Evolutionary conservation across 2,888 invertebrate species (phyloP), one percentile per base, ranked within the genome.

Genomic region (Idaea dimidiata): DNA sequence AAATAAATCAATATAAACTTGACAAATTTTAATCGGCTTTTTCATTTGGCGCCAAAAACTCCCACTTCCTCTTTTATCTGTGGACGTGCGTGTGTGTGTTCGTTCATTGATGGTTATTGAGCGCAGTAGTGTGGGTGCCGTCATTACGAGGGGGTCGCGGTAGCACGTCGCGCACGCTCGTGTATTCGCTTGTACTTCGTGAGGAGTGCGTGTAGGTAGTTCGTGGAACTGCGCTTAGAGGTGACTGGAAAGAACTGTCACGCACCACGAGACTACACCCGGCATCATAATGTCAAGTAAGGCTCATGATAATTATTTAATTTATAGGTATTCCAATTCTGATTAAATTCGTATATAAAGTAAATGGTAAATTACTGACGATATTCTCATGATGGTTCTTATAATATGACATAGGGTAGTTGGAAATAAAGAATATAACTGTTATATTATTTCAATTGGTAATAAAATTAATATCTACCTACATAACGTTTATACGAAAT

Each of bases 261-360:
- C 84, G 74, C 79, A 79, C 85, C 79, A 79, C 85, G 80, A 85
- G 82, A 82, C 84, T 85, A 88, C 85, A 88, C 83, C 88, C 88
- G 88, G 87, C 88, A 72, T 73, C 83, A 91, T 77, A 86, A 91
- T 91, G 91, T 91, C 91, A 91, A 91, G 91, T 91, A 78, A 91
- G 91, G 74, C 62, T 62, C 17, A 62, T 63, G 60, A 31, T 59
- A 70, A 58, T 66, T 67, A 24, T 24, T 59, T 62, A n/a, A 54
- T 16, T 24, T 16, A 43, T 53, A n/a, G n/a, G n/a, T n/a, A 56
- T 56, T 10, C 18, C 14, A 56, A 16, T 17, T 56, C 6, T 55
- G 3, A 55, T 55, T 55, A 55, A 16, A 55, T 55, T 55, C 17
- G 55, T 55, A 55, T 53, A 16, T 6, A n/a, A n/a, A 33, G 24